phyloP scores from a whole-genome alignment of 2,797 vertebrate species.

The Channallabes apus region DNA sequence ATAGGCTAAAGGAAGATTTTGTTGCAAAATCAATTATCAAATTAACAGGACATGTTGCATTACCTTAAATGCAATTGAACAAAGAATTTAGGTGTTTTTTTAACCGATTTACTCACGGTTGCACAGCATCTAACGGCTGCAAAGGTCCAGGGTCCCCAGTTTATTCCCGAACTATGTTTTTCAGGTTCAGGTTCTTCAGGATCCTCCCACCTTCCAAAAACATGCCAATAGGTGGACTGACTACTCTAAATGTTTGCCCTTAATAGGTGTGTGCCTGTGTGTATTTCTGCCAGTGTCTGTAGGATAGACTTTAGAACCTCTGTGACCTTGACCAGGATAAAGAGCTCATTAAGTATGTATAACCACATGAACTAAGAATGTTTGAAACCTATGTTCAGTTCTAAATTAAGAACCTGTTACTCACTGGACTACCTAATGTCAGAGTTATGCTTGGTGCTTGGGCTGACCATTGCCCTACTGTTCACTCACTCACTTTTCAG shows the following conservation, averaged over 20 bases:
- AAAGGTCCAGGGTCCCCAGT: neutral
- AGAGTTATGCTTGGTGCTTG: neutral
- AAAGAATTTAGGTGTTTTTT: neutral
- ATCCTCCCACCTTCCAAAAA: neutral
- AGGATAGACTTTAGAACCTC: neutral
- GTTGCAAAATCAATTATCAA: neutral
- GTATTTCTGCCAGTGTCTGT: neutral
- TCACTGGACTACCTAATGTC: neutral
- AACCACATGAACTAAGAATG: neutral
- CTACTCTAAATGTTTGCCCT: neutral
- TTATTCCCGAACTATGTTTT: neutral
- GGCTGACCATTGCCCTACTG: neutral
- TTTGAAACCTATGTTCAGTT: neutral
- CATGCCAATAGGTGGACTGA: conserved; percentile 5
- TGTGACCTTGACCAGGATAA: conserved; percentile 1
- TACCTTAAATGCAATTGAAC: neutral
- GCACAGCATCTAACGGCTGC: neutral
- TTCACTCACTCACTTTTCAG: neutral
- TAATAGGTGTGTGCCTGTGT: neutral
- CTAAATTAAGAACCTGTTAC: neutral
- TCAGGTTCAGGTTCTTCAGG: neutral
- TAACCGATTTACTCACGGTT: neutral
- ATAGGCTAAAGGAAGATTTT: neutral
- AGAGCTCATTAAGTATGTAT: neutral
- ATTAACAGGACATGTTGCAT: neutral